A percentile compares a stretch with the other conserved stretches of the same genome.
phyloP scores from a whole-genome alignment of 2,888 invertebrate species.

The Campoplex nolae region DNA sequence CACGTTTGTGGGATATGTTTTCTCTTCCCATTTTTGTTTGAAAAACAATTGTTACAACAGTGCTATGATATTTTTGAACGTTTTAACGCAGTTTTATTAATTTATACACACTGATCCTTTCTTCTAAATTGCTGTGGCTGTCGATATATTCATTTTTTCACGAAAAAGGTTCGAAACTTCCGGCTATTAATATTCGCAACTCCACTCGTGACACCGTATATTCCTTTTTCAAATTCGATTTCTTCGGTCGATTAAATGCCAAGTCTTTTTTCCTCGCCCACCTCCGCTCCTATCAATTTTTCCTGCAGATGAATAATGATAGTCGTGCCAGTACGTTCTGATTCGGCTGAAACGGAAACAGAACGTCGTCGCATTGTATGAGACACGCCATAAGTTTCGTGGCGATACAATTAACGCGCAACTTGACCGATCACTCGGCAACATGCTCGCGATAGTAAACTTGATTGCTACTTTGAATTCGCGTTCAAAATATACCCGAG shows the following conservation, averaged over 20 bases:
- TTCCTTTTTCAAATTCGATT: background rate
- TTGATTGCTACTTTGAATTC: slow-evolving; percentile 63
- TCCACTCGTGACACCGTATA: background rate
- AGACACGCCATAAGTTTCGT: slow-evolving; percentile 15
- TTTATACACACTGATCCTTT: background rate
- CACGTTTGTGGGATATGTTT: slow-evolving; percentile 17
- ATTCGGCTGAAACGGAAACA: slow-evolving; percentile 24
- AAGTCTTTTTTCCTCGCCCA: background rate
- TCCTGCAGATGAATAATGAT: background rate
- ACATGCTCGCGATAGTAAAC: slow-evolving; percentile 72
- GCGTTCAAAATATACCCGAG: background rate
- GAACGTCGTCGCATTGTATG: slow-evolving; percentile 9
- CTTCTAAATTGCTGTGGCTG: too few species aligned
- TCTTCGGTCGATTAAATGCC: slow-evolving; percentile 11
- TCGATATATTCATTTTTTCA: too few species aligned
- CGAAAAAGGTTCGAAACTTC: background rate
- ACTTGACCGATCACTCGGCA: slow-evolving; percentile 72
- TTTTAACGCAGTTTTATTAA: background rate
- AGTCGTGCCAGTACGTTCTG: slow-evolving; percentile 4
- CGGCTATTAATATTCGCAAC: background rate
- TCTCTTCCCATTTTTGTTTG: background rate
- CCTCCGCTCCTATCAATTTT: background rate
- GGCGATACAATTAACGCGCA: slow-evolving; percentile 70
- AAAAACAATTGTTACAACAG: background rate
- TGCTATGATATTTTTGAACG: background rate